Conservation (phyloP, 2,797 vertebrate genomes). For the Todus mexicanus region DNA sequence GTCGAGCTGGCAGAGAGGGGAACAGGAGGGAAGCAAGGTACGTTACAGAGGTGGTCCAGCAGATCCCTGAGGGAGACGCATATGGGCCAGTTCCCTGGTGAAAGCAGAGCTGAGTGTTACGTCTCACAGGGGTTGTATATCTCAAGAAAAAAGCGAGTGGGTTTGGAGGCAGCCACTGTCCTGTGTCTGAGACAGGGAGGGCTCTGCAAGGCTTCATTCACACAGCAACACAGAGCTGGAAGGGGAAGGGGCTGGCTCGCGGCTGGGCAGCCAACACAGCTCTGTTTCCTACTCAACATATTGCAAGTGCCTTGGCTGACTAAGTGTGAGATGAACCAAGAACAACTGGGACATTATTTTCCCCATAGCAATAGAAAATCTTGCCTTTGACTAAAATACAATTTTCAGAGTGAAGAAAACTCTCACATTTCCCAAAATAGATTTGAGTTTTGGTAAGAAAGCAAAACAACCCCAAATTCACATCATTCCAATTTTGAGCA, state of each 20-base stretch:
- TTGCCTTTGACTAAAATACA: not conserved
- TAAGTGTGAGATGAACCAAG: not conserved
- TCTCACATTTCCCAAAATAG: not conserved
- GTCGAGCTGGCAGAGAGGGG: not conserved
- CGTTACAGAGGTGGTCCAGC: not conserved
- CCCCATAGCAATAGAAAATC: not conserved
- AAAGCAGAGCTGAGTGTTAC: not conserved
- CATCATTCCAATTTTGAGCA: not conserved
- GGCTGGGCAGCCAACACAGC: not conserved
- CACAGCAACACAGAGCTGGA: fast-evolving
- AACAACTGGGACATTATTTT: not conserved
- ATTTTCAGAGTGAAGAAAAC: not conserved
- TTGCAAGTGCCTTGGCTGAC: not conserved
- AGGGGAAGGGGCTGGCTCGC: not conserved
- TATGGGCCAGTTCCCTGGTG: not conserved
- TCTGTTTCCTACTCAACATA: not conserved
- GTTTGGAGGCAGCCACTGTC: not conserved
- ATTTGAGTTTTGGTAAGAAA: not conserved
- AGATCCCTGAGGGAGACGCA: not conserved
- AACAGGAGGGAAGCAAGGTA: not conserved
- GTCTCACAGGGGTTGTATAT: not conserved
- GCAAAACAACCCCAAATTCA: not conserved
- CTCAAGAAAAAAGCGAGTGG: not conserved
- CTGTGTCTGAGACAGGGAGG: not conserved
- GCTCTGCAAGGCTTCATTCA: not conserved